phyloP scores from a whole-genome alignment of 2,888 invertebrate species.

The Cheilosia vulpina region DNA sequence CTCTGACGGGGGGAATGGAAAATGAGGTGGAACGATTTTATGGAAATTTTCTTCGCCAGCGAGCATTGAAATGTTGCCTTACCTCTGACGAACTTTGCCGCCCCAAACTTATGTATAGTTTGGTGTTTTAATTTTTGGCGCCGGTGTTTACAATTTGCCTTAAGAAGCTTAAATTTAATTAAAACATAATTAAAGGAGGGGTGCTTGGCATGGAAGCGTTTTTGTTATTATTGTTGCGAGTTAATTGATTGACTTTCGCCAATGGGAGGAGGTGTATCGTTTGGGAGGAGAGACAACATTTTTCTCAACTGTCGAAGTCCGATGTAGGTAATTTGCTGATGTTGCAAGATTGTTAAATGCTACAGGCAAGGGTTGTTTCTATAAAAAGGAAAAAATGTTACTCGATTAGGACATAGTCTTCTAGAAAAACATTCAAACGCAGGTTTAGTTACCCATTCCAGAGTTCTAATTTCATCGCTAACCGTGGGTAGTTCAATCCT shows the following conservation, averaged over 20 bases:
- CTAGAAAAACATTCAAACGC: too few species aligned
- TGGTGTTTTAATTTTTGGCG: constrained; percentile 71
- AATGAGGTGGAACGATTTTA: constrained; percentile 70
- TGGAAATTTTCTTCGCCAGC: constrained; percentile 62
- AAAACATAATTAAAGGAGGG: constrained; percentile 48
- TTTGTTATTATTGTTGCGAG: constrained; percentile 41
- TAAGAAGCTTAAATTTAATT: constrained; percentile 71
- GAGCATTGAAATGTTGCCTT: constrained; percentile 38
- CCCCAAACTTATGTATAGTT: constrained; percentile 47
- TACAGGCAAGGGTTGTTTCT: too few species aligned
- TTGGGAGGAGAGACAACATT: too few species aligned
- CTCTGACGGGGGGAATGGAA: constrained; percentile 16
- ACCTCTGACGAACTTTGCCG: constrained; percentile 49
- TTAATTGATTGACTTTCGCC: constrained; percentile 54
- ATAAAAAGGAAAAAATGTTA: too few species aligned
- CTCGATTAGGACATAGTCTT: too few species aligned
- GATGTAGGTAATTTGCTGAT: too few species aligned
- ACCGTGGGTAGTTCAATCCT: too few species aligned
- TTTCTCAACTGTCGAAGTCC: too few species aligned
- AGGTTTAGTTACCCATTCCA: too few species aligned
- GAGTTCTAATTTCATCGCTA: too few species aligned
- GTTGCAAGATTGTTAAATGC: too few species aligned
- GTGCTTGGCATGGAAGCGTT: neutral
- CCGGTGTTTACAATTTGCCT: constrained; percentile 72
- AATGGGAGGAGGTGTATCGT: neutral